Conservation (phyloP, 2,113 vertebrate genomes). For the Indicator indicator region DNA sequence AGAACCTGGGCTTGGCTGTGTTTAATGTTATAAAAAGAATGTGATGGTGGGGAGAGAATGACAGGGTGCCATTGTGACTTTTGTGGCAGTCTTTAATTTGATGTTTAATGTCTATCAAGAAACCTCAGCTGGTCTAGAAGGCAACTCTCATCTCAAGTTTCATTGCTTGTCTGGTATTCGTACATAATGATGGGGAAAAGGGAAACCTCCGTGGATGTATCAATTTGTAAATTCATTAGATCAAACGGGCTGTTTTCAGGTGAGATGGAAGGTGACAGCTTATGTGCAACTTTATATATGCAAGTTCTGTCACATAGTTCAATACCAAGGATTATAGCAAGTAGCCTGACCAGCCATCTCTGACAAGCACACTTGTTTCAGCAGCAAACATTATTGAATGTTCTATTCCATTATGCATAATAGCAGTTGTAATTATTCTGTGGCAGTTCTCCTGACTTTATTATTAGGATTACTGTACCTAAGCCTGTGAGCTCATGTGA, state of each 20-base stretch:
- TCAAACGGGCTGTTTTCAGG: neutral
- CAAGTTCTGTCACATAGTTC: neutral
- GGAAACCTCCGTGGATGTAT: neutral
- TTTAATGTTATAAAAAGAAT: neutral
- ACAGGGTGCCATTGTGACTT: neutral
- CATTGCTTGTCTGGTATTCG: neutral
- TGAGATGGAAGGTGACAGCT: neutral
- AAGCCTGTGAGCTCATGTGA: conserved; percentile 34
- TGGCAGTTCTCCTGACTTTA: conserved; percentile 23
- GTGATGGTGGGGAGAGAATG: neutral
- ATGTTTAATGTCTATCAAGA: neutral
- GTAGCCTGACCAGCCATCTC: neutral
- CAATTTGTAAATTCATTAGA: neutral
- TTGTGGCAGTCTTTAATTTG: neutral
- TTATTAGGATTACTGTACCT: conserved; percentile 49
- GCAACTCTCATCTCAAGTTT: neutral
- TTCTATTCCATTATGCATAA: conserved; percentile 43
- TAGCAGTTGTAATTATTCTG: conserved; percentile 39
- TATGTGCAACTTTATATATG: neutral
- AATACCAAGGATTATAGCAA: neutral
- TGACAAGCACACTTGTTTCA: neutral
- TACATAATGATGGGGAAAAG: neutral
- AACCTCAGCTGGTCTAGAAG: neutral
- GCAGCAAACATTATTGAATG: conserved; percentile 15
- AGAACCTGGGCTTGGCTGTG: neutral